Base-by-base conservation (phyloP, 2,797 vertebrate species). In the Clarias laeviceps region DNA sequence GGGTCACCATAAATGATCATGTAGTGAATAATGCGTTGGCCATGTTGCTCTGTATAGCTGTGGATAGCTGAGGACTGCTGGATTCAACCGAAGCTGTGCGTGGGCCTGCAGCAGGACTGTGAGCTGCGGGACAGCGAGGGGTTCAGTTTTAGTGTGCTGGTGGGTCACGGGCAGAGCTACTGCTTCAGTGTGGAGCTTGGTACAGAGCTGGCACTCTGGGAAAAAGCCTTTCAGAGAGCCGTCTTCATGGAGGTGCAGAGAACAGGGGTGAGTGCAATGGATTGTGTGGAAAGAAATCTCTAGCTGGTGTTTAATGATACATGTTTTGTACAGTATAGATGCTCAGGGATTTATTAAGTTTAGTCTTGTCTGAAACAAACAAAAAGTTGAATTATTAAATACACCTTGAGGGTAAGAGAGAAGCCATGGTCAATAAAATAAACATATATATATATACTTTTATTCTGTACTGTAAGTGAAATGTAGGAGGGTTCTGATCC, bases 211-310 rank as follows among this genome's bases (percentile, higher is more conserved):
- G 96, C 94, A 0, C 61, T 94, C 64, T 99, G 97, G 97, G 97
- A 99, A 92, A 97, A 94, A 91, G 94, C 96, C 27, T 99, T 99
- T 93, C 97, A 98, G 91, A 97, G 93, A 94, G 97, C 97, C 0
- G 96, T 96, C 76, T 99, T 97, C 94, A 90, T 96, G 94, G 97
- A 98, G 91, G 97, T 99, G 84, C 97, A 97, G 91, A 95, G 96
- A 92, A 94, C 94, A 27, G 93, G 95, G 92, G 97, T 98, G 92
- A 97, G 97, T 94, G 82, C 50, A 9, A 12, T 34, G 40, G 20
- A 5, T 24, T 61, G 20, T 32, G 29, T 64, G 56, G 29, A 24
- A 56, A 66, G n/a, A 69, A 86, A 78, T 69, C 59, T 76, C 14
- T 76, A 77, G 72, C 80, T 86, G 70, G 3, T 45, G 12, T 29